Percentiles rank a stretch among this genome's conserved stretches.
Conservation (phyloP, 2,888 invertebrate species). For the Agonopterix arenella region DNA sequence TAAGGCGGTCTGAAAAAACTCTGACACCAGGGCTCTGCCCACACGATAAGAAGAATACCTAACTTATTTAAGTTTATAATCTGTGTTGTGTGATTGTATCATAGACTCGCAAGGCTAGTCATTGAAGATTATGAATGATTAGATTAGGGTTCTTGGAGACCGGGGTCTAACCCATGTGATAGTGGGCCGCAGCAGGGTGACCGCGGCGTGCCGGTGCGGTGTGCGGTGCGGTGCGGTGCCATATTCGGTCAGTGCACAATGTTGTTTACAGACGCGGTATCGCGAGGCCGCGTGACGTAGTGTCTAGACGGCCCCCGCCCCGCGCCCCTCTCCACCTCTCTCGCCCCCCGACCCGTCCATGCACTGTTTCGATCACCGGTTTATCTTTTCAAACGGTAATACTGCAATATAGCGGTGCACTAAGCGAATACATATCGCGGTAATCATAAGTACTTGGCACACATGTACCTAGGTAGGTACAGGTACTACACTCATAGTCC, state of each 20-base stretch:
- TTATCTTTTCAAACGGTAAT: slow-evolving; percentile 70
- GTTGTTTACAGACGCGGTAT: slow-evolving; percentile 77
- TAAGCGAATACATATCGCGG: no score
- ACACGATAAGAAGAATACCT: no score
- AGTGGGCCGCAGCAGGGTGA: slow-evolving; percentile 41
- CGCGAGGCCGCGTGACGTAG: slow-evolving; percentile 79
- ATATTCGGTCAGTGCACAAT: slow-evolving; percentile 76
- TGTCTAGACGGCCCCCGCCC: slow-evolving; percentile 62
- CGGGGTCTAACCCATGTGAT: slow-evolving; percentile 13
- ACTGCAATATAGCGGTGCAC: slow-evolving; percentile 54
- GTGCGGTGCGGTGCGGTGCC: slow-evolving; percentile 59
- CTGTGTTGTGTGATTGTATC: no score
- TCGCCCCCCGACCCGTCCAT: slow-evolving; percentile 33
- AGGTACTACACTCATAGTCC: no score
- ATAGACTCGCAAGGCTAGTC: no score
- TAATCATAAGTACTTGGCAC: no score
- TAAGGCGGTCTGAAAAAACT: no score
- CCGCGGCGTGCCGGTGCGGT: slow-evolving; percentile 55
- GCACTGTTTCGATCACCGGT: slow-evolving; percentile 70
- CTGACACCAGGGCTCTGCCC: no score
- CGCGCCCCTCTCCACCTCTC: slow-evolving; percentile 23
- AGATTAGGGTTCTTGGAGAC: not conserved
- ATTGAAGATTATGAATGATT: no score
- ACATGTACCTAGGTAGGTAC: no score
- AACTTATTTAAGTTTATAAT: no score